Base-by-base conservation (phyloP, 2,113 vertebrate genomes). In the Amphilophus citrinellus region DNA sequence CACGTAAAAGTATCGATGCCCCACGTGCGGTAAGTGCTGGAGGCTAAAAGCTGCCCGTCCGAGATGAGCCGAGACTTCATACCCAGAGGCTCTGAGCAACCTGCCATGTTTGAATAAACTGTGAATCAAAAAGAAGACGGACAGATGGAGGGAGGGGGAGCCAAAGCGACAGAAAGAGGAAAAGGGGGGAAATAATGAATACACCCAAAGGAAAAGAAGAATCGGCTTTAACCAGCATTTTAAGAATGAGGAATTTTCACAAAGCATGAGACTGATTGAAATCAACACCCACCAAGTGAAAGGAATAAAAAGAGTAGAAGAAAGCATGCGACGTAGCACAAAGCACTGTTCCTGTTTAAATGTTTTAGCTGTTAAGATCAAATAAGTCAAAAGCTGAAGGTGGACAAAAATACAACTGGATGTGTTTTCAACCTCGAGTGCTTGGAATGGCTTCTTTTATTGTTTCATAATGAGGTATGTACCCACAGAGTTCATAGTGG, bases 1-100 rank as follows among this genome's bases (percentile, higher is more conserved):
- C 98, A 99, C 32, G 97, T 97, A 80, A 99, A 98, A 18, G 96
- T 95, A 1, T 95, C 96, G 0, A 99, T 96, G 87, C 97, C 98
- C 97, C 97, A 99, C 0, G 97, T 99, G 91, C 96, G 96, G 95
- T 94, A 97, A 50, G 93, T 84, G 9, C 98, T 99, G 91, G 98
- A 99, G 47, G 98, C 97, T 1, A 97, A 96, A 76, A 99, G 96
- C 93, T 97, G 97, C 77, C 83, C 91, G 63, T 99, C 96, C 0
- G 96, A 95, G 92, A 99, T 96, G 44, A 93, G 89, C 66, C 87
- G 95, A 68, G 97, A 96, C 91, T 98, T 99, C 97, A 99, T 96
- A 80, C 98, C 98, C 95, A 98, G 93, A 1, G 97, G 94, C 77
- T 97, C 97, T 5, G 96, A 95, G 92, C 98, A 99, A 96, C 98